phyloP scores from a whole-genome alignment of 2,113 vertebrate species.

The Dolichallabes microphthalmus region DNA sequence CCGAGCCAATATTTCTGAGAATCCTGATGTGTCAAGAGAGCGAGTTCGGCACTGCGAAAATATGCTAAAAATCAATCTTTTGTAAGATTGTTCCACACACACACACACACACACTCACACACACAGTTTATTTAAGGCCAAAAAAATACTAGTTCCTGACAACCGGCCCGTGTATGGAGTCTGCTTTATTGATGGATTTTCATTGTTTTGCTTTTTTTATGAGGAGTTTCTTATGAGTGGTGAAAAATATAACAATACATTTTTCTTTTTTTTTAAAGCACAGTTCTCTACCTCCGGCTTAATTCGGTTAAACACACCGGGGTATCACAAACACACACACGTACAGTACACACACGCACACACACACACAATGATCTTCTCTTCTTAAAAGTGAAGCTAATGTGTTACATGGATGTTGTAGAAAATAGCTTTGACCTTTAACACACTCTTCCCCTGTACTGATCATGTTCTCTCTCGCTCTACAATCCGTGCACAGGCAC shows the following conservation, averaged over 20 bases:
- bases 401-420: not conserved
- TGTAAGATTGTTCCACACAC: no score
- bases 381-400: not conserved
- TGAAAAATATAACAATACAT: not conserved
- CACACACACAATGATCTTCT: not conserved
- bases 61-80: slow-evolving; percentile 6
- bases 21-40: slow-evolving; percentile 17
- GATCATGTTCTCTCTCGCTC: not conserved
- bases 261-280: not conserved
- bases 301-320: not conserved
- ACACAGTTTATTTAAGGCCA: not conserved
- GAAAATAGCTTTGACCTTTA: not conserved
- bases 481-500: not conserved
- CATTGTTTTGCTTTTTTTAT: not conserved
- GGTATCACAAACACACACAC: not conserved
- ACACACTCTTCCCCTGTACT: not conserved
- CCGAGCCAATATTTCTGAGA: not conserved
- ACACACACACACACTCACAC: no score
- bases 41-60: not conserved
- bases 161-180: not conserved
- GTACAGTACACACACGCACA: not conserved
- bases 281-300: not conserved
- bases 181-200: not conserved
- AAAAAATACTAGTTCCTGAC: no score
- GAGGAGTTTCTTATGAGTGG: not conserved